Evolutionary conservation across 2,113 vertebrate species (phyloP).

Genomic region (Bothrops jararaca): DNA sequence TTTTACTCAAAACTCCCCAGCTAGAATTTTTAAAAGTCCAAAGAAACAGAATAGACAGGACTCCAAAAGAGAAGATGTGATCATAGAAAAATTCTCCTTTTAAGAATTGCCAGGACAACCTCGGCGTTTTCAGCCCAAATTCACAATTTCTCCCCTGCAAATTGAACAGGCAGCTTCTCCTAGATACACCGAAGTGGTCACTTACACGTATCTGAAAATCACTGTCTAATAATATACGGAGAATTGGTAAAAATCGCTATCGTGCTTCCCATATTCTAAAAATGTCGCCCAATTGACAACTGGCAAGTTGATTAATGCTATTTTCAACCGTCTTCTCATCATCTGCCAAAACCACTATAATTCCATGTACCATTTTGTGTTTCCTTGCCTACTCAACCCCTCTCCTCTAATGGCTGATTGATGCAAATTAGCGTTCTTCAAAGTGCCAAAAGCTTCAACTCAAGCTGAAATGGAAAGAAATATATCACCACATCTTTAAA

Average conservation of each 20-base stretch:
- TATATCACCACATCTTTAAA: slow-evolving; percentile 73
- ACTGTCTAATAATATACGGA: background rate
- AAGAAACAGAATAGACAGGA: background rate
- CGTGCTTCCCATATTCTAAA: background rate
- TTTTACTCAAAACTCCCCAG: background rate
- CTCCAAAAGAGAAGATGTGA: background rate
- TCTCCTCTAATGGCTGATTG: slow-evolving; percentile 67
- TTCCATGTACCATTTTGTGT: slow-evolving; percentile 27
- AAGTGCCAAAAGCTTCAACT: slow-evolving; percentile 63
- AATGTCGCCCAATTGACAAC: background rate
- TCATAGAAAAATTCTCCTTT: background rate
- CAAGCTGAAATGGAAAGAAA: slow-evolving; percentile 74
- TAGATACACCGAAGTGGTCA: background rate
- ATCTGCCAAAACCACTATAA: slow-evolving; percentile 6
- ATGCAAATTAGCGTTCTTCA: slow-evolving; percentile 74
- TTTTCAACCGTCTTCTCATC: background rate
- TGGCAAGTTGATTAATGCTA: background rate
- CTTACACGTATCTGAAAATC: background rate
- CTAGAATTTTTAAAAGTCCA: background rate
- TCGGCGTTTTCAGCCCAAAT: background rate
- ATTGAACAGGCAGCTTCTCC: background rate
- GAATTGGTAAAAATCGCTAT: background rate
- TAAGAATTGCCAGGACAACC: too few relatives aligned
- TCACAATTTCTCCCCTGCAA: background rate
- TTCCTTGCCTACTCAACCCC: slow-evolving; percentile 50